Conservation (phyloP, 2,888 invertebrate genomes). For the Cybosia mesomella region DNA sequence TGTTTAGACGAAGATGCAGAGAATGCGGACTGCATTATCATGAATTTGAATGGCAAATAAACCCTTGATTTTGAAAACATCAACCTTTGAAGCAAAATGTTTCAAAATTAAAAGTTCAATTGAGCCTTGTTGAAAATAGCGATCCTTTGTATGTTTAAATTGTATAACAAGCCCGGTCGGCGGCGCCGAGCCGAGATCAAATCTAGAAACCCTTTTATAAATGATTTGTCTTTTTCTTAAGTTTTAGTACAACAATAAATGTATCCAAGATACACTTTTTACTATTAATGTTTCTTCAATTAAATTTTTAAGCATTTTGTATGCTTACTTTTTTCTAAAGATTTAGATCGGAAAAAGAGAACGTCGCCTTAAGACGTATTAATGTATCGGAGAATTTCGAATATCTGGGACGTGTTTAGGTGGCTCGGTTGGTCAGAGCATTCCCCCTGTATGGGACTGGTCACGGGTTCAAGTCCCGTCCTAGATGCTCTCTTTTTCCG, state of each 20-base stretch:
- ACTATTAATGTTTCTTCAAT: constrained; percentile 15
- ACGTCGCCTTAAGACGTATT: too few relatives aligned
- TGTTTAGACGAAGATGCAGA: constrained; percentile 11
- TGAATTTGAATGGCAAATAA: constrained; percentile 45
- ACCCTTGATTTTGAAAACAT: constrained; percentile 39
- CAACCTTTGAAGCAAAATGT: constrained; percentile 37
- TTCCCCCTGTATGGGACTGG: too few relatives aligned
- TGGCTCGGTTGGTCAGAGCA: too few relatives aligned
- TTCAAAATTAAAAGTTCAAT: constrained; percentile 28
- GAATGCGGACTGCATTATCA: constrained; percentile 30
- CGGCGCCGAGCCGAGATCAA: background rate
- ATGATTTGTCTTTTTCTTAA: constrained; percentile 6
- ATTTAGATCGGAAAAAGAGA: too few relatives aligned
- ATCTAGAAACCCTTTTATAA: constrained; percentile 19
- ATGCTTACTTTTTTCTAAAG: too few relatives aligned
- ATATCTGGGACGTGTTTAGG: too few relatives aligned
- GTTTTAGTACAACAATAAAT: constrained; percentile 10
- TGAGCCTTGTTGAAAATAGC: constrained; percentile 11
- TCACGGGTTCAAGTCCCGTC: too few relatives aligned
- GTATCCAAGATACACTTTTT: constrained; percentile 6
- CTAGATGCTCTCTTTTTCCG: too few relatives aligned
- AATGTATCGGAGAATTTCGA: too few relatives aligned
- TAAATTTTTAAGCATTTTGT: too few relatives aligned
- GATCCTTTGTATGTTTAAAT: constrained; percentile 20
- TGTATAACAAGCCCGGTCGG: background rate